Conservation (phyloP, 2,888 invertebrate species). For the Oscheius sp. region DNA sequence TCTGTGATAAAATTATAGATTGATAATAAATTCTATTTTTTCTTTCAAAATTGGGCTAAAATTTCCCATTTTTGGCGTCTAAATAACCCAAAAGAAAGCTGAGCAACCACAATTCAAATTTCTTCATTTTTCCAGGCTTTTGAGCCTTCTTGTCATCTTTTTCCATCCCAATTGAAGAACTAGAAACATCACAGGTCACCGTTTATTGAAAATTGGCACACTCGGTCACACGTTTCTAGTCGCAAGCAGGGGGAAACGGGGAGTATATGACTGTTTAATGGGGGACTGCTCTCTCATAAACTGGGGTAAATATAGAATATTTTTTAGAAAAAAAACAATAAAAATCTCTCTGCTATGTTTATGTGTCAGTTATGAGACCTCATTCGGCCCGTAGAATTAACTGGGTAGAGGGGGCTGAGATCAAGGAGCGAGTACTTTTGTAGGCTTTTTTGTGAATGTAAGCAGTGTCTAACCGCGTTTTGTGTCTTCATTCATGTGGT, state of each 20-base stretch:
- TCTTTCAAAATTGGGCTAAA: too few species aligned
- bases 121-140: too few species aligned
- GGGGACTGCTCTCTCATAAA: too few species aligned
- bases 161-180: too few species aligned
- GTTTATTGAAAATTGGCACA: constrained; percentile 25
- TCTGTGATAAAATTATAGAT: too few species aligned
- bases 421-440: not conserved
- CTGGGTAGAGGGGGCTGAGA: constrained; percentile 2
- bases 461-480: constrained; percentile 44
- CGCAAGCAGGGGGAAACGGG: constrained; percentile 28
- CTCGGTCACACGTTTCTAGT: constrained; percentile 30
- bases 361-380: not conserved
- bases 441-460: not conserved
- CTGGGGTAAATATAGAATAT: too few species aligned
- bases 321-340: constrained; percentile 16
- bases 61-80: too few species aligned
- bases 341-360: constrained; percentile 6
- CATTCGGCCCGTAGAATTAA: not conserved
- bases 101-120: too few species aligned
- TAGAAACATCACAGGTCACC: constrained; percentile 1
- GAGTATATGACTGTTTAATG: too few species aligned
- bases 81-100: too few species aligned
- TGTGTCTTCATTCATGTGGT: constrained; percentile 54
- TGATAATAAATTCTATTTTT: too few species aligned
- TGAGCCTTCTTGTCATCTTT: too few species aligned